These are phyloP conservation scores for Agrilus planipennis DNA, from an alignment of 1,140 invertebrate species.

Conservation along the genomic window DNA sequence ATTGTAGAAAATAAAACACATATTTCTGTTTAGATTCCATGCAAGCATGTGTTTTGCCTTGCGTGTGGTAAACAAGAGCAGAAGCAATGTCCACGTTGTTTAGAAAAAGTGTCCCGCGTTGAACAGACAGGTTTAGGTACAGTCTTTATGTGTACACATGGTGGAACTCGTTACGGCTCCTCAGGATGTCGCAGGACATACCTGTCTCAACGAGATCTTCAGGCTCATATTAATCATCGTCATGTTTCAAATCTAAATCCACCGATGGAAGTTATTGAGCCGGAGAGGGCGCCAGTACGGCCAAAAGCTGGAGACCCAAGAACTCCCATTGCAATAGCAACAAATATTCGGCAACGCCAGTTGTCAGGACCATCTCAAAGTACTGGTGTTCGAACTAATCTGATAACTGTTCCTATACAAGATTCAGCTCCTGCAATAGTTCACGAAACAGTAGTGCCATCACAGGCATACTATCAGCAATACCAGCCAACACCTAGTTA, in stretches of 20 bases:
- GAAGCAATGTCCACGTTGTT: slow-evolving; percentile 76
- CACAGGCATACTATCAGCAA: slow-evolving; percentile 27
- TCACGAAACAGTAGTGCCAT: slow-evolving; percentile 15
- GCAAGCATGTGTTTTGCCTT: slow-evolving; percentile 92
- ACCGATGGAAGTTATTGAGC: slow-evolving; percentile 28
- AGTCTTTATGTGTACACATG: slow-evolving; percentile 88
- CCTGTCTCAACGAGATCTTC: slow-evolving; percentile 68
- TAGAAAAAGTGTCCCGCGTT: slow-evolving; percentile 78
- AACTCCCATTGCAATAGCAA: slow-evolving; percentile 19
- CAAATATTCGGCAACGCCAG: slow-evolving; percentile 31
- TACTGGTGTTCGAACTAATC: slow-evolving; percentile 46
- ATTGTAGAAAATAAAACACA: not conserved
- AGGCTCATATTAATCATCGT: slow-evolving; percentile 89
- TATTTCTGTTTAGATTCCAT: slow-evolving; percentile 66
- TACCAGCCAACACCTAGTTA: slow-evolving; percentile 26
- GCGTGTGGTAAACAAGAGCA: slow-evolving; percentile 81
- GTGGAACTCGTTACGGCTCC: slow-evolving; percentile 64
- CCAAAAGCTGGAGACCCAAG: slow-evolving; percentile 29
- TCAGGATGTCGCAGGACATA: slow-evolving; percentile 86
- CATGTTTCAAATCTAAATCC: slow-evolving; percentile 50
- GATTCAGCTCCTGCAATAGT: slow-evolving; percentile 38
- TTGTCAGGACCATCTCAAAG: slow-evolving; percentile 20
- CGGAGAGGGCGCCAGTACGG: slow-evolving; percentile 30
- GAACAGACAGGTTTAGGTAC: slow-evolving; percentile 93
- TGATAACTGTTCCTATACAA: slow-evolving; percentile 72